These are phyloP conservation scores for Gymnodraco acuticeps DNA, from an alignment of 2,797 vertebrate genomes.

Conservation along the genomic window DNA sequence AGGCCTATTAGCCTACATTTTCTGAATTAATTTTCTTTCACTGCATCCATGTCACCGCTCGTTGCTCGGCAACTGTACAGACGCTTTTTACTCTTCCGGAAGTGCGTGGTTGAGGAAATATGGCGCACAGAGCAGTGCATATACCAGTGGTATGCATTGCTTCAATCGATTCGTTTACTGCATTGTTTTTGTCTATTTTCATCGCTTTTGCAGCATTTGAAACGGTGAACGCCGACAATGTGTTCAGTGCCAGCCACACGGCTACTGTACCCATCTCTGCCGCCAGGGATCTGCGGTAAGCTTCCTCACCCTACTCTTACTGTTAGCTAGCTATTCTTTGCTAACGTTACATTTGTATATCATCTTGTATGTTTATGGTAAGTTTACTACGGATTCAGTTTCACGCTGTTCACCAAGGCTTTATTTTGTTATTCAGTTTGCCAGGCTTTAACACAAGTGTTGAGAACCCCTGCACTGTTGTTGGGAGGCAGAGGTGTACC, in stretches of 20 bases:
- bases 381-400: background rate
- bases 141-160: slow-evolving; percentile 21
- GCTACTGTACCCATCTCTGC: slow-evolving; percentile 49
- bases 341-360: slow-evolving; percentile 12
- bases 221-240: slow-evolving; percentile 46
- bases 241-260: slow-evolving; percentile 76
- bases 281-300: slow-evolving; percentile 81
- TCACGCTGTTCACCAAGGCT: background rate
- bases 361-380: background rate
- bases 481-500: background rate
- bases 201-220: slow-evolving; percentile 41
- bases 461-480: background rate
- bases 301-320: background rate
- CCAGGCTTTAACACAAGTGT: background rate
- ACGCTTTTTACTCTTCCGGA: slow-evolving; percentile 78
- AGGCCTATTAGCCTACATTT: background rate
- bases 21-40: background rate
- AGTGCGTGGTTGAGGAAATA: slow-evolving; percentile 83
- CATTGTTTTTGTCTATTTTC: slow-evolving; percentile 19
- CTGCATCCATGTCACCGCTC: background rate
- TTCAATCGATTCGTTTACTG: slow-evolving; percentile 8
- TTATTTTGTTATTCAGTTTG: background rate
- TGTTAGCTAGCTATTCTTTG: slow-evolving; percentile 38
- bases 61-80: slow-evolving; percentile 81
- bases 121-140: slow-evolving; percentile 72